Conservation (phyloP, 64 coral and sea anemone genomes). For the Actinia tenebrosa region DNA sequence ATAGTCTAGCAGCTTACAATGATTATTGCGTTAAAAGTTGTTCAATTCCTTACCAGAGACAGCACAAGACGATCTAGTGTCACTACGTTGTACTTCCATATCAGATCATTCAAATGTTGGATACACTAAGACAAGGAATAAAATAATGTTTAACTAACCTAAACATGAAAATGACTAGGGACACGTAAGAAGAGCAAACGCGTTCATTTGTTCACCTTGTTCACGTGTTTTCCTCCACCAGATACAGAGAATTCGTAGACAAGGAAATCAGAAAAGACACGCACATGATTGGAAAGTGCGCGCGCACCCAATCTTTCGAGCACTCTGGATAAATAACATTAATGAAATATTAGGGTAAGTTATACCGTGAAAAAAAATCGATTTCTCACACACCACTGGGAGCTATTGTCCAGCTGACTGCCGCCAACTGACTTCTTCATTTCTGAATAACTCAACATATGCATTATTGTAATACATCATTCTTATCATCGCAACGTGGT, state of each 20-base stretch:
- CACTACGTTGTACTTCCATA: slow-evolving; percentile 98
- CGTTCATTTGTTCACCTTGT: slow-evolving; percentile 43
- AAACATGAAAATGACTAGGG: too few species aligned
- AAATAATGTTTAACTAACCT: too few species aligned
- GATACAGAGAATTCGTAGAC: slow-evolving; percentile 91
- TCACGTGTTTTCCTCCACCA: slow-evolving; percentile 75
- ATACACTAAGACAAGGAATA: slow-evolving; percentile 55
- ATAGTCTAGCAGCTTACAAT: too few species aligned
- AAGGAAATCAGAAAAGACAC: slow-evolving; percentile 92
- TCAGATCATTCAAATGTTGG: slow-evolving; percentile 83
- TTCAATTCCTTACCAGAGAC: slow-evolving; percentile 68
- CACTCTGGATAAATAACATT: slow-evolving; percentile 39
- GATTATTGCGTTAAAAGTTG: not conserved
- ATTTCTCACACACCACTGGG: too few species aligned
- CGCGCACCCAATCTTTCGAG: slow-evolving; percentile 84
- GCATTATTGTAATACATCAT: too few species aligned
- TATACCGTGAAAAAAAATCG: too few species aligned
- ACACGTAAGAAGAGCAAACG: not conserved
- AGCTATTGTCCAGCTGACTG: too few species aligned
- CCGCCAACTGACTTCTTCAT: too few species aligned
- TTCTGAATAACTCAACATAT: too few species aligned
- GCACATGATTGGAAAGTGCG: slow-evolving; percentile 76
- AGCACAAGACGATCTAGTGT: slow-evolving; percentile 91
- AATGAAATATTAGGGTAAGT: too few species aligned
- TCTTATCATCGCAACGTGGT: too few species aligned